phyloP scores from a whole-genome alignment of 2,888 invertebrate genomes.

The Aphidoletes aphidimyza region DNA sequence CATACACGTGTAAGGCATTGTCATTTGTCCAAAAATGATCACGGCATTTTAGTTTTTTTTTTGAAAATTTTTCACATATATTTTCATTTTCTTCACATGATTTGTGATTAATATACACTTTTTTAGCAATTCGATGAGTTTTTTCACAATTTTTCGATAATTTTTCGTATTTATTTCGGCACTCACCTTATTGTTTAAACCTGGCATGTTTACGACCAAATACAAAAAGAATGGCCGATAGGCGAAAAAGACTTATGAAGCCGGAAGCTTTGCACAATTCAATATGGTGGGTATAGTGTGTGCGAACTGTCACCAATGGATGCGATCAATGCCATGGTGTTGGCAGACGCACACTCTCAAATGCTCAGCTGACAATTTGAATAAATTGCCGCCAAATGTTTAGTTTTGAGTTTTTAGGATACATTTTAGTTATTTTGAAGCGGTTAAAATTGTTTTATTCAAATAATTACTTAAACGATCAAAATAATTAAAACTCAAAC shows the following conservation, averaged over 20 bases:
- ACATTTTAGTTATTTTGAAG: neutral
- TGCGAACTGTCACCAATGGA: neutral
- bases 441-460: neutral
- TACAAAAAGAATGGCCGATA: conserved; percentile 71
- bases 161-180: conserved; percentile 59
- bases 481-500: no score
- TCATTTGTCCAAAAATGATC: no score
- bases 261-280: neutral
- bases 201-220: conserved; percentile 81
- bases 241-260: conserved; percentile 52
- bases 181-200: conserved; percentile 82
- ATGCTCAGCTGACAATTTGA: conserved; percentile 14
- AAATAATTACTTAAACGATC: neutral
- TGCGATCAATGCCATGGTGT: neutral
- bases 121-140: conserved; percentile 53
- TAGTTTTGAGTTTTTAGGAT: neutral
- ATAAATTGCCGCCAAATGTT: neutral
- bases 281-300: conserved; percentile 21
- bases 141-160: conserved; percentile 57
- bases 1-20: conserved; percentile 17
- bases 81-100: conserved; percentile 27
- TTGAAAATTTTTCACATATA: neutral
- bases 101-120: conserved; percentile 49
- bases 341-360: neutral
- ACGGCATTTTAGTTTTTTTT: neutral